Base-by-base conservation (phyloP, 2,113 vertebrate species). In the Spheniscus mendiculus region DNA sequence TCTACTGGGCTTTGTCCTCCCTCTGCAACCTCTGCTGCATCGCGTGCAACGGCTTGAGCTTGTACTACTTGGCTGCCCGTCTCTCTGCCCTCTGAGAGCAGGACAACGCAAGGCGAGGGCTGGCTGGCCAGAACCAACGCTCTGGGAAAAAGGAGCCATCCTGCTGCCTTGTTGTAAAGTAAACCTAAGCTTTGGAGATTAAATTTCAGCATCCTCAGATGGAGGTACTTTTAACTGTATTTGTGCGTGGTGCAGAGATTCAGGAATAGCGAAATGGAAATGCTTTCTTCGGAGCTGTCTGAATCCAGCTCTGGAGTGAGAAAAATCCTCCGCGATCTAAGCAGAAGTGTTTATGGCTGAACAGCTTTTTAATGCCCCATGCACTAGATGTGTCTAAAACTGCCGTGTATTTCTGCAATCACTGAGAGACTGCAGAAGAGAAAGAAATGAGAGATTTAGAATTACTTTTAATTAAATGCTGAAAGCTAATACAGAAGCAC, bases 1-100 rank as follows among this genome's bases (percentile, higher is more conserved):
- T 98, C n/a, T 98, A 98, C 95, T 96, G 96, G 9, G 50, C 97
- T 27, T 95, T 99, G 62, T 99, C 98, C 38, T 98, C 98, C 4
- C 97, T 99, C 72, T 99, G 98, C 91, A 99, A 99, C 95, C 96
- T 99, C 66, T 98, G 98, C 97, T 99, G 99, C 93, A 95, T 98
- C 3, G 45, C 81, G 5, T 99, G 99, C 94, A 99, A 99, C 9
- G 98, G 98, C 90, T 96, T 97, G 79, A 99, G 98, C 59, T 96
- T 99, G 10, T 97, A 96, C 45, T 98, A 97, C 97, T 83, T 98
- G 96, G 98, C 99, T 2, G 98, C 98, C 74, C 99, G 92, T 72
- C 98, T 99, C 16, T 40, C 91, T 26, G 91, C 97, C 4, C 96
- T 99, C 59, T 98, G 87, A 92, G n/a, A 29, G 44, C 44, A 29